Conservation (phyloP, 2,888 invertebrate genomes). For the Himalopsyche japonica region DNA sequence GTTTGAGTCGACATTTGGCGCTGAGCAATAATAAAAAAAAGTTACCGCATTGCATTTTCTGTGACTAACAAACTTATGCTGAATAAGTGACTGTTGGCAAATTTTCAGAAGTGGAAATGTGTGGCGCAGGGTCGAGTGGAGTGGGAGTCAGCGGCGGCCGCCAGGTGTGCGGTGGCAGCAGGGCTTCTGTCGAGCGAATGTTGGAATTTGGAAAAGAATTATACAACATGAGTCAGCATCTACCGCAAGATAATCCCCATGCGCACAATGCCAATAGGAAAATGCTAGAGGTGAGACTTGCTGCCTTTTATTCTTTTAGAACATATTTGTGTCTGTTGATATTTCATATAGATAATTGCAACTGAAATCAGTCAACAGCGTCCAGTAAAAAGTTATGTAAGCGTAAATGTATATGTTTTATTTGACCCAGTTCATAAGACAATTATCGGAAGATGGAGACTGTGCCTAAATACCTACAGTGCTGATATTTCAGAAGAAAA, state of each 20-base stretch:
- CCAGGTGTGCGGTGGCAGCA: slow-evolving; percentile 68
- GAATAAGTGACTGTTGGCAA: slow-evolving; percentile 30
- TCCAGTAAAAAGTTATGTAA: no score
- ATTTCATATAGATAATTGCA: neutral
- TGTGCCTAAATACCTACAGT: no score
- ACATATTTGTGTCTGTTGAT: neutral
- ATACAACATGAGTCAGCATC: slow-evolving; percentile 85
- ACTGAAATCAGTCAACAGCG: no score
- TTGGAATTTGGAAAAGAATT: slow-evolving; percentile 92
- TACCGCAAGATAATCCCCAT: slow-evolving; percentile 80
- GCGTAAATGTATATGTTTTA: no score
- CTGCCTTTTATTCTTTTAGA: neutral
- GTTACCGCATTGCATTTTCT: neutral
- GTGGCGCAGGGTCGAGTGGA: slow-evolving; percentile 35
- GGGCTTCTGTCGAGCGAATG: slow-evolving; percentile 89
- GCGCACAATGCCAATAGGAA: slow-evolving; percentile 80
- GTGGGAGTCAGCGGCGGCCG: slow-evolving; percentile 48
- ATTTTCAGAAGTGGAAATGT: slow-evolving; percentile 52
- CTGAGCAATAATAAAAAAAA: no score
- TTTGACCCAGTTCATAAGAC: no score
- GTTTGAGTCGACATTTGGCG: no score
- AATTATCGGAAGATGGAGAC: no score
- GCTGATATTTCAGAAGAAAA: no score
- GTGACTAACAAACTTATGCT: neutral
- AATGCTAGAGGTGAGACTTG: slow-evolving; percentile 76